Conservation (phyloP, 2,113 vertebrate genomes). For the Elaphurus davidianus region DNA sequence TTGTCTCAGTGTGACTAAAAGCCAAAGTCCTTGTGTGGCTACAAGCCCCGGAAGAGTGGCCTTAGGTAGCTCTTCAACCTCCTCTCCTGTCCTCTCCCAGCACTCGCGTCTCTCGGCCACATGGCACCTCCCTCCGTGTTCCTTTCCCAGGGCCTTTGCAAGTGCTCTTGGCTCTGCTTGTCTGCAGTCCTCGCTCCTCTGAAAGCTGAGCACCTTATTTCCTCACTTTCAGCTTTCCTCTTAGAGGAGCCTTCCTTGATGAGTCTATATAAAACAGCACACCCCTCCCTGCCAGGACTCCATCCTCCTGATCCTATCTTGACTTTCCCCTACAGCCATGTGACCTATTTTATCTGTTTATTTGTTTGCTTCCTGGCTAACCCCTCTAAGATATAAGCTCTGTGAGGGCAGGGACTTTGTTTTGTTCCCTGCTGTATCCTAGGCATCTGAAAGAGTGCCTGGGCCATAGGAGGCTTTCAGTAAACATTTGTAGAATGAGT, state of each 20-base stretch:
- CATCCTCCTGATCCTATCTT: neutral
- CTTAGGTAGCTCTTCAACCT: neutral
- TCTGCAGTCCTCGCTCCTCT: neutral
- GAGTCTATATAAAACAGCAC: neutral
- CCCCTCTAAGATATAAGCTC: neutral
- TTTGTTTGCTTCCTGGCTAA: neutral
- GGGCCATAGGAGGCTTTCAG: neutral
- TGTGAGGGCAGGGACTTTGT: neutral
- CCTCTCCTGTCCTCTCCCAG: neutral
- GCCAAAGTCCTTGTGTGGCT: neutral
- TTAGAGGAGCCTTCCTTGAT: neutral
- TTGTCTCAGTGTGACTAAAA: neutral
- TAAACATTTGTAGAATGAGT: neutral
- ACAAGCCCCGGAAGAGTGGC: neutral
- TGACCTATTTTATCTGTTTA: neutral
- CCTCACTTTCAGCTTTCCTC: neutral
- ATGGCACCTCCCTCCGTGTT: accelerated
- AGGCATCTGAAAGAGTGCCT: neutral
- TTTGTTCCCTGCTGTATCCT: neutral
- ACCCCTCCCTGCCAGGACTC: neutral
- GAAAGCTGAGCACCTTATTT: neutral
- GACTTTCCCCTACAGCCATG: neutral
- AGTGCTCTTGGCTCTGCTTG: neutral
- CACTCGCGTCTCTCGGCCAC: neutral
- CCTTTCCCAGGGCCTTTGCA: neutral